phyloP scores from a whole-genome alignment of 2,113 vertebrate genomes.

The Pitta sordida region DNA sequence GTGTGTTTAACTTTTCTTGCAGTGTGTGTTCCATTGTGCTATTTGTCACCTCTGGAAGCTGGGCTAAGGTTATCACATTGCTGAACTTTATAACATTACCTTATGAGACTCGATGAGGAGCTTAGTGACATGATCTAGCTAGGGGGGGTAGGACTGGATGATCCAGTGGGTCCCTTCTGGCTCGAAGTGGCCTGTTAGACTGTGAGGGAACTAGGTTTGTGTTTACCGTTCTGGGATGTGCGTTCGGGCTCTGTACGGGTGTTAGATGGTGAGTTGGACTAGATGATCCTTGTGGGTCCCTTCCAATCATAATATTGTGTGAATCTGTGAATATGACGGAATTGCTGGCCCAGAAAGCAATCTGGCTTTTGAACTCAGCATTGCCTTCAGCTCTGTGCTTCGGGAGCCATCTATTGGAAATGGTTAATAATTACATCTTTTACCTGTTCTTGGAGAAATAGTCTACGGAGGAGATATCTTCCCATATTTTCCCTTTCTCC shows the following conservation, averaged over 20 bases:
- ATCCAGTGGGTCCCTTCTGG: no score
- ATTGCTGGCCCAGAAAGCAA: neutral
- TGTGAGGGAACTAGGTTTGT: no score
- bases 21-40: neutral
- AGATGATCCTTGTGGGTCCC: no score
- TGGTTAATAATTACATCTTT: neutral
- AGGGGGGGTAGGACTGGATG: no score
- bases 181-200: no score
- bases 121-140: no score
- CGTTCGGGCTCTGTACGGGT: no score
- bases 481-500: neutral
- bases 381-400: neutral
- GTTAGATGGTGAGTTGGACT: no score
- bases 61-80: neutral
- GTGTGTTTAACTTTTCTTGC: neutral
- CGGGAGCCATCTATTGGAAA: neutral
- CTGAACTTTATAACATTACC: neutral
- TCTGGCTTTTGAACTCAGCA: rapidly evolving
- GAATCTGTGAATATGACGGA: no score
- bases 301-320: no score
- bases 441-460: rapidly evolving
- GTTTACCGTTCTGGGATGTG: no score
- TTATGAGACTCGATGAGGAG: no score
- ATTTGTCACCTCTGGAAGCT: neutral
- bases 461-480: neutral